Evolutionary conservation across 2,113 vertebrate genomes (phyloP), one percentile per base, ranked within the genome.

Genomic region (Prochilodus magdalenae): DNA sequence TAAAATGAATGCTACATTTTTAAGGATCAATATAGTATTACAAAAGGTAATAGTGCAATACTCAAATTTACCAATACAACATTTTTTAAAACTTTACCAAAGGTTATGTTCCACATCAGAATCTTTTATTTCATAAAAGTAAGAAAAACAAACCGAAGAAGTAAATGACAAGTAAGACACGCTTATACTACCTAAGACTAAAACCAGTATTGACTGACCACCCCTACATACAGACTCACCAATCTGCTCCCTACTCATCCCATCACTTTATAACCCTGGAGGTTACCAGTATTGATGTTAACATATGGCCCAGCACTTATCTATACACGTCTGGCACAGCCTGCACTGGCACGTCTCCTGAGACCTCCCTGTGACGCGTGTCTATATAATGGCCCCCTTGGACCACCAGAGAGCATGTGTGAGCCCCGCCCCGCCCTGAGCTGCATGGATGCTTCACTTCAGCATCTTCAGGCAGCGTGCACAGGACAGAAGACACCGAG

Each of bases 401-500:
- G 89, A 78, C 88, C 82, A 89, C 79, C 86, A 88, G 88, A 86
- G 91, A 80, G 55, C 81, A 51, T 63, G 80, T 76, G 79, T 40
- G 47, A 80, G 89, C 78, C 86, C 77, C 83, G 87, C 84, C 92
- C 80, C 85, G 86, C 87, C 86, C 89, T 83, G 84, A 81, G 86
- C 87, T 91, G 80, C 89, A 91, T 91, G 93, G 92, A 94, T 90
- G 89, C 89, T 90, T 85, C 88, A 87, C 20, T 82, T 79, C 87
- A 91, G 92, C 90, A 91, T 91, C 92, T 90, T 89, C 89, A 84
- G 80, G 69, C 86, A 84, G 86, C 86, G 81, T 47, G 86, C 76
- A 71, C 89, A 89, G 88, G 86, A 88, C 83, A 87, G 86, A 86
- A 85, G 79, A 87, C 77, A 86, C 82, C 12, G 80, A 1, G 73